These are phyloP conservation scores for Drosophila ironensis DNA, from an alignment of 1,140 invertebrate species.

Conservation along the genomic window DNA sequence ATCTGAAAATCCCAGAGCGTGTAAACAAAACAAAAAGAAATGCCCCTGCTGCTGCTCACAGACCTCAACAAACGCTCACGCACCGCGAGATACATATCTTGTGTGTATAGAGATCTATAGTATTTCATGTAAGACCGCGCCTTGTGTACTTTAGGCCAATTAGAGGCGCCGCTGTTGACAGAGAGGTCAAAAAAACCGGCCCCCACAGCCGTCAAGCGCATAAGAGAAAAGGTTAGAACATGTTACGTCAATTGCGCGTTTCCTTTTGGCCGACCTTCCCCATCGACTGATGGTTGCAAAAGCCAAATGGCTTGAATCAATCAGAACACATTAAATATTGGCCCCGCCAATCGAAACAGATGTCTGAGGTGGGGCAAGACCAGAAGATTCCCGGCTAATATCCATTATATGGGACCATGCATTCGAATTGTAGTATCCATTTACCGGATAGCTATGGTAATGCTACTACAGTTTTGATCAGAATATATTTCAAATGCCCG, in stretches of 20 bases:
- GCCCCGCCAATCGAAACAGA: not conserved
- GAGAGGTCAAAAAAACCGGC: conserved; percentile 31
- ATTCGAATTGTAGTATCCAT: too few relatives aligned
- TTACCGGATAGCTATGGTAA: too few relatives aligned
- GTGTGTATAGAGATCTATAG: not conserved
- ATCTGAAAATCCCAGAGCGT: conserved; percentile 25
- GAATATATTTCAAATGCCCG: too few relatives aligned
- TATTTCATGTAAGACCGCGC: too few relatives aligned
- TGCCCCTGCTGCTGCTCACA: conserved; percentile 20
- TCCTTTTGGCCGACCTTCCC: not conserved
- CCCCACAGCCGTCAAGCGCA: not conserved
- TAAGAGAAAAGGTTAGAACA: conserved; percentile 2
- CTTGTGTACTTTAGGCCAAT: conserved; percentile 34
- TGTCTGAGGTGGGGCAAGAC: too few relatives aligned
- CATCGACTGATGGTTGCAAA: conserved; percentile 10
- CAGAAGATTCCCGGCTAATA: too few relatives aligned
- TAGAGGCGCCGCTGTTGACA: conserved; percentile 60
- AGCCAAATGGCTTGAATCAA: conserved; percentile 16
- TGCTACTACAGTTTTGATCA: too few relatives aligned
- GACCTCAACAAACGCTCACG: conserved; percentile 43
- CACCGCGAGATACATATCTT: conserved; percentile 4
- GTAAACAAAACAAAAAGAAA: conserved; percentile 41
- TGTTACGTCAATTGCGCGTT: conserved; percentile 3
- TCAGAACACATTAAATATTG: not conserved
- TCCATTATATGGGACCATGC: too few relatives aligned